Evolutionary conservation across 2,113 vertebrate genomes (phyloP).

Genomic region (Emberiza fucata): DNA sequence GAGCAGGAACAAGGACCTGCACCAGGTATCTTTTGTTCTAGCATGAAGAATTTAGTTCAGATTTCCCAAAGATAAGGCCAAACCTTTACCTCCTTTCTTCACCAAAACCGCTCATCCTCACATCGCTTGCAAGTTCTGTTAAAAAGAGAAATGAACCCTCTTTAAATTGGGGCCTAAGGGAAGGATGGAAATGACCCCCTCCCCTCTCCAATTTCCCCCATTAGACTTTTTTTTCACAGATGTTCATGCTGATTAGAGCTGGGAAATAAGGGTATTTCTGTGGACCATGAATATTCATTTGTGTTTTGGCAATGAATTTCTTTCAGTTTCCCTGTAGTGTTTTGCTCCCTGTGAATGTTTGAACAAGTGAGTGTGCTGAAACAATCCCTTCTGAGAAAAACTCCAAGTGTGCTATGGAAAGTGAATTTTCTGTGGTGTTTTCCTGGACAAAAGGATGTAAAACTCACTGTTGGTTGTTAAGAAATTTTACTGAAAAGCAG

Average conservation of each 20-base stretch:
- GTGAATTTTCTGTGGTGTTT: not conserved
- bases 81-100: not conserved
- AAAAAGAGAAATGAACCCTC: not conserved
- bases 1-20: not conserved
- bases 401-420: not conserved
- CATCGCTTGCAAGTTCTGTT: not conserved
- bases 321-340: constrained; percentile 4
- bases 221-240: constrained; percentile 45
- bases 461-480: not conserved
- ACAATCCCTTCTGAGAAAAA: not conserved
- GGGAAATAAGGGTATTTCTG: constrained; percentile 40
- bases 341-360: not conserved
- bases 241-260: constrained; percentile 48
- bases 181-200: not conserved
- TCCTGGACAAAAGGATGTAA: not conserved
- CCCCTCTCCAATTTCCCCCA: constrained; percentile 8
- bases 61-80: not conserved
- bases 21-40: not conserved
- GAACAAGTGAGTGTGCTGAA: not conserved
- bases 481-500: not conserved
- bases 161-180: constrained; percentile 26
- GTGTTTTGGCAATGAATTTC: constrained; percentile 33
- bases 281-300: constrained; percentile 57
- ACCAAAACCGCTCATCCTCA: not conserved
- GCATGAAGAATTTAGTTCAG: not conserved